Conservation (phyloP, 2,113 vertebrate species). For the Cephalopterus ornatus region DNA sequence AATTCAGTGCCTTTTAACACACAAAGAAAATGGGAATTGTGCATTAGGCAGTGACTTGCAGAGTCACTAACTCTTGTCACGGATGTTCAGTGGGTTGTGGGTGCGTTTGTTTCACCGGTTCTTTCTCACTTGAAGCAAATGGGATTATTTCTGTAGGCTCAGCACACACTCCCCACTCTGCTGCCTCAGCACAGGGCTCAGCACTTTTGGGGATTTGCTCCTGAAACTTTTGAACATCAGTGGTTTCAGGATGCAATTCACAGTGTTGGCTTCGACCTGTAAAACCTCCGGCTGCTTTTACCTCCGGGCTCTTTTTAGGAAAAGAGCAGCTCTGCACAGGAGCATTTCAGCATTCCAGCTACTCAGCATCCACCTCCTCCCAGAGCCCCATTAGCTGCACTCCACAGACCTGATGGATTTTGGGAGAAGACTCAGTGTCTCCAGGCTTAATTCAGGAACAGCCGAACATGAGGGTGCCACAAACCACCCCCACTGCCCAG, state of each 20-base stretch:
- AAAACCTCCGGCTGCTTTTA: background rate
- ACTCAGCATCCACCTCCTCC: background rate
- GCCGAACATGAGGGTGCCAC: background rate
- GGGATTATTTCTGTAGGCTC: background rate
- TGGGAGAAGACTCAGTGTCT: background rate
- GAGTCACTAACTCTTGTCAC: background rate
- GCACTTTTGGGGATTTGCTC: slow-evolving; percentile 41
- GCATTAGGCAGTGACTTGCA: background rate
- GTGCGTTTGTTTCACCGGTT: background rate
- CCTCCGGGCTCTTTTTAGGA: background rate
- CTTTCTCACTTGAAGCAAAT: background rate
- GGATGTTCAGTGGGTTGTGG: background rate
- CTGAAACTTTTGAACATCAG: background rate
- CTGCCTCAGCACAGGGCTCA: slow-evolving; percentile 33
- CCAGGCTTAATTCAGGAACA: background rate
- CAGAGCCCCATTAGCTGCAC: background rate
- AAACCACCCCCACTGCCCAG: background rate
- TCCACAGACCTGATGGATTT: background rate
- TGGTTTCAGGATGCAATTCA: slow-evolving; percentile 40
- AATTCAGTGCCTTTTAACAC: background rate
- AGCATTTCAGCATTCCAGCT: background rate
- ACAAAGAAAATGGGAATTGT: background rate
- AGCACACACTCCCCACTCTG: background rate
- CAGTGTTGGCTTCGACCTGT: background rate
- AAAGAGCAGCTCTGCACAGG: background rate